These are phyloP conservation scores for Telmatherina bonti DNA, from an alignment of 2,797 vertebrate genomes.

Conservation along the genomic window DNA sequence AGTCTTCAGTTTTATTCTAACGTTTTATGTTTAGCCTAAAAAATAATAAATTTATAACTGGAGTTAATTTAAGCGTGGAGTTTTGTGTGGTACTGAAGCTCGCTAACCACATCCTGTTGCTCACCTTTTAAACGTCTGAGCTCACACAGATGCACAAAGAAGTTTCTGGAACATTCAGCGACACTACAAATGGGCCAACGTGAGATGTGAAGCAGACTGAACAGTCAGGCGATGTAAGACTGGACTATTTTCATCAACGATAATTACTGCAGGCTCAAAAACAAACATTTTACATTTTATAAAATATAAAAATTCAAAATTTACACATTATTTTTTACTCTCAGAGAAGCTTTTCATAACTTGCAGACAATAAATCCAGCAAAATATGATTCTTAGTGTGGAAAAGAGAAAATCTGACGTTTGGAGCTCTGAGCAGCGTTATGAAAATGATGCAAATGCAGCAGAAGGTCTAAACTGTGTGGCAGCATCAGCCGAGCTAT, in stretches of 20 bases:
- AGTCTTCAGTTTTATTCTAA: constrained; percentile 11
- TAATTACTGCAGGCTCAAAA: not conserved
- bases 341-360: not conserved
- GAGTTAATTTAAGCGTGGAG: constrained; percentile 2
- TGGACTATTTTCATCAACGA: not conserved
- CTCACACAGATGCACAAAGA: constrained; percentile 32
- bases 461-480: not conserved
- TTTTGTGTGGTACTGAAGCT: constrained; percentile 36
- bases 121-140: constrained; percentile 32
- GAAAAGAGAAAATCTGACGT: constrained; percentile 18
- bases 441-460: not conserved
- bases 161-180: constrained; percentile 7
- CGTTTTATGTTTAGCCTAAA: not conserved
- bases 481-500: constrained; percentile 6
- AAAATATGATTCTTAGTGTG: constrained; percentile 14
- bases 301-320: not conserved
- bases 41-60: not conserved
- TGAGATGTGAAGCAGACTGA: constrained; percentile 2
- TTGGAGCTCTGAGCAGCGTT: constrained; percentile 15
- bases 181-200: not conserved
- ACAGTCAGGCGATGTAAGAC: not conserved
- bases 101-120: constrained; percentile 74
- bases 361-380: constrained; percentile 4
- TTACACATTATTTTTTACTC: not conserved
- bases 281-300: not conserved